Base-by-base conservation (phyloP, 2,113 vertebrate genomes). In the Paralichthys olivaceus region DNA sequence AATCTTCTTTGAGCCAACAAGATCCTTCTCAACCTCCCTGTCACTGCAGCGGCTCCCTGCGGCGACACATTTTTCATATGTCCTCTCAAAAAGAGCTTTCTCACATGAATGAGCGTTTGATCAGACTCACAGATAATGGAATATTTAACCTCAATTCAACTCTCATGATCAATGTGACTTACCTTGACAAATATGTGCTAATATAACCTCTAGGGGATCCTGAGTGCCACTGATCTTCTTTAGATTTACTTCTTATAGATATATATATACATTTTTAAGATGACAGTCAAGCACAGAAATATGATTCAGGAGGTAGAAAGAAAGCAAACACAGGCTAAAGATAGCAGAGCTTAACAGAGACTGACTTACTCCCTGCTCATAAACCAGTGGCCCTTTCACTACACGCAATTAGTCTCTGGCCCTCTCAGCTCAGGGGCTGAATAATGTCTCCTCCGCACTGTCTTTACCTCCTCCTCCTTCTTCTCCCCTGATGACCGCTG, bases 371-470 rank as follows among this genome's bases (percentile, higher is more conserved):
- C 47, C 32, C 53, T 75, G 45, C 59, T 43, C 15, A 28, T 55
- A 37, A 70, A 70, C 63, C 29, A 73, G 20, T 23, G 9, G 56
- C 34, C 37, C 19, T 60, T 47, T 66, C 55, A 56, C 53, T 80
- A 32, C 53, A 74, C 66, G 61, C 75, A 84, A 54, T 81, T 57
- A 25, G 53, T 76, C 20, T 75, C 69, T 69, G 66, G 34, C 26
- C 54, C 63, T 60, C 77, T 72, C 40, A 91, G 65, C 77, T 94
- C 90, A 28, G 92, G 93, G 53, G 93, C 92, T 20, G 94, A 94
- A 61, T 70, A 81, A 80, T 90, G 93, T 75, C 93, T 92, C 79
- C 84, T 93, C 59, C 93, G 75, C 19, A 45, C 63, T 0, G 8
- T 40, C 19, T 70, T 65, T 2, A 29, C 4, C 28, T 68, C 76